These are phyloP conservation scores for Catostylus mosaicus DNA, from an alignment of 30 jellyfish, hydroid and myxozoan genomes.

Conservation along the genomic window DNA sequence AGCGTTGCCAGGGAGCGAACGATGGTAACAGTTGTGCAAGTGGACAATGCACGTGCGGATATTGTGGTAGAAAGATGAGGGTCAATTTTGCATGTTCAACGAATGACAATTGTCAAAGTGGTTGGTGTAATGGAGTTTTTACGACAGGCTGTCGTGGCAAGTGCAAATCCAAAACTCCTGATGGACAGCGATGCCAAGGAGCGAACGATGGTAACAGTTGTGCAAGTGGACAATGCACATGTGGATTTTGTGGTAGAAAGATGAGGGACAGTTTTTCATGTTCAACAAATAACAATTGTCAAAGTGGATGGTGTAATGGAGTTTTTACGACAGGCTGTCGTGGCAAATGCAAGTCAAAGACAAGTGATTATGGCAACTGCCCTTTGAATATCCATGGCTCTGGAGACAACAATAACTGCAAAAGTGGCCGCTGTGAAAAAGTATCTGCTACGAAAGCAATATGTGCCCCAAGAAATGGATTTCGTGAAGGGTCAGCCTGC, in stretches of 20 bases:
- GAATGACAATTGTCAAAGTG: slow-evolving; percentile 23
- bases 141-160: slow-evolving; percentile 7
- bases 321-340: too few relatives aligned
- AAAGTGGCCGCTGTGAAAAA: too few relatives aligned
- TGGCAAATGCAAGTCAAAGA: neutral
- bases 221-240: too few relatives aligned
- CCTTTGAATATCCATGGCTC: neutral
- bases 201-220: too few relatives aligned
- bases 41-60: slow-evolving; percentile 23
- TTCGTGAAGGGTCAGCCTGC: slow-evolving; percentile 16
- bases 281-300: neutral
- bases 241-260: neutral
- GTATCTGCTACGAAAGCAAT: too few relatives aligned
- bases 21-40: slow-evolving; percentile 11
- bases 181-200: too few relatives aligned
- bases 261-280: neutral
- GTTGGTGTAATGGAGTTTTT: neutral
- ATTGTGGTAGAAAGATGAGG: slow-evolving; percentile 16
- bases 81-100: neutral
- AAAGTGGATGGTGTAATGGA: too few relatives aligned
- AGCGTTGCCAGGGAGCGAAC: too few relatives aligned
- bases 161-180: too few relatives aligned
- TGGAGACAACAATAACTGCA: slow-evolving; percentile 15
- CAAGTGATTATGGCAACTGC: slow-evolving; percentile 3
- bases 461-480: slow-evolving; percentile 15